Percentiles rank a stretch among this genome's conserved stretches.
These are phyloP conservation scores for Melanargia galathea DNA, from an alignment of 2,888 invertebrate species.

Conservation along the genomic window DNA sequence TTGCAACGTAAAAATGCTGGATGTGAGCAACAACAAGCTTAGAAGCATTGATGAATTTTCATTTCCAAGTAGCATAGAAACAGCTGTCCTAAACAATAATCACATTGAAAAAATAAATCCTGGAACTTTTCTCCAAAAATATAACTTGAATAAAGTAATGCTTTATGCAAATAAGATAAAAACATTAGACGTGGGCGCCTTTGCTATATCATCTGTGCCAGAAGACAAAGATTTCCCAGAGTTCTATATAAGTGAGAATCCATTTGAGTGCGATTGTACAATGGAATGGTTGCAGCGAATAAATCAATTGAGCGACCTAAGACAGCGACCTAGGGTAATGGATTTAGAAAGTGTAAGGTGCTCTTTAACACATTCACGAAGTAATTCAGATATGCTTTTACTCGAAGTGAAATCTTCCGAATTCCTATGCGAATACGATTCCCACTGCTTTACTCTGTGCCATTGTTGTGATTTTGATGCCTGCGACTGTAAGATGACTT, in stretches of 20 bases:
- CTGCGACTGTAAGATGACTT: conserved; percentile 95
- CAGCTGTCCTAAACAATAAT: conserved; percentile 88
- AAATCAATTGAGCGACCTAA: conserved; percentile 87
- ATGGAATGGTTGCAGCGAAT: conserved; percentile 93
- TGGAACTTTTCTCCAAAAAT: conserved; percentile 87
- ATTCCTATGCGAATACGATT: conserved; percentile 91
- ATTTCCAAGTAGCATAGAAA: conserved; percentile 88
- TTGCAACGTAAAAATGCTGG: conserved; percentile 88
- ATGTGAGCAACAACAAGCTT: conserved; percentile 88
- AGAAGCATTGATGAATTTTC: conserved; percentile 85
- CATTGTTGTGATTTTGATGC: conserved; percentile 95
- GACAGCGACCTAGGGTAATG: conserved; percentile 89
- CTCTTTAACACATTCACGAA: conserved; percentile 86
- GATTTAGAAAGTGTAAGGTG: conserved; percentile 91
- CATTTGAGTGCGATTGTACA: conserved; percentile 92
- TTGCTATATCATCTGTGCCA: conserved; percentile 85
- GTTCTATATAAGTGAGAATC: conserved; percentile 91
- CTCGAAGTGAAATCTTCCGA: conserved; percentile 87
- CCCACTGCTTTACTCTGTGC: conserved; percentile 92
- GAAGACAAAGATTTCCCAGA: conserved; percentile 87
- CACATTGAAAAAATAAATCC: conserved; percentile 86
- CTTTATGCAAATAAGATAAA: conserved; percentile 88
- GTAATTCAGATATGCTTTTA: conserved; percentile 84
- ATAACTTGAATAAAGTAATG: conserved; percentile 88
- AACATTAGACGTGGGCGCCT: conserved; percentile 87